phyloP scores from a whole-genome alignment of 2,113 vertebrate genomes.

The Gobio gobio region DNA sequence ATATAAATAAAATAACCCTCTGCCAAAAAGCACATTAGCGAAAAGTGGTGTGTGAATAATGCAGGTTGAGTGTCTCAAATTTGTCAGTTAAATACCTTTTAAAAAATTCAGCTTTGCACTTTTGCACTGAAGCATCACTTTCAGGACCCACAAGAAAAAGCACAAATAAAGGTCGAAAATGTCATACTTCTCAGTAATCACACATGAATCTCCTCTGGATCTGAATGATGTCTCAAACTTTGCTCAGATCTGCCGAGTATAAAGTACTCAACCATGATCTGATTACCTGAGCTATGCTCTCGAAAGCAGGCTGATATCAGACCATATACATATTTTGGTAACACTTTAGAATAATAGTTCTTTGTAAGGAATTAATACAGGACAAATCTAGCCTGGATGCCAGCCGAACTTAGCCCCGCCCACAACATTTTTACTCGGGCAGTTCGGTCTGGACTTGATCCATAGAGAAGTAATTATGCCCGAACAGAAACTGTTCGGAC shows the following conservation, averaged over 20 bases:
- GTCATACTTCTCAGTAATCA: neutral
- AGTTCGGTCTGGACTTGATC: too few relatives aligned
- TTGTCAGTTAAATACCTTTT: conserved; percentile 9
- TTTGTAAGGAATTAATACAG: too few relatives aligned
- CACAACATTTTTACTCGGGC: too few relatives aligned
- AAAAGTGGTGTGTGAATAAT: conserved; percentile 26
- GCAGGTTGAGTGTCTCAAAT: conserved; percentile 27
- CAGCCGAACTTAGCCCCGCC: too few relatives aligned
- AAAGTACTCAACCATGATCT: neutral
- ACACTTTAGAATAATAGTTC: too few relatives aligned
- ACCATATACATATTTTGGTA: neutral
- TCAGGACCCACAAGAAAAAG: neutral
- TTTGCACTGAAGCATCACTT: neutral
- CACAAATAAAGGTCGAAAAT: too few relatives aligned
- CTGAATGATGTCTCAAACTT: neutral
- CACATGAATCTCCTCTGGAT: neutral
- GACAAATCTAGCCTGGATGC: too few relatives aligned
- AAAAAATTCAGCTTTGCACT: neutral
- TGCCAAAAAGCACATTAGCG: neutral
- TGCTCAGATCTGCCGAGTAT: neutral
- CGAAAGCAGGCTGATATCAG: neutral
- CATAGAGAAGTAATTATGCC: too few relatives aligned
- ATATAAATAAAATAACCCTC: neutral
- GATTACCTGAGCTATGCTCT: neutral
- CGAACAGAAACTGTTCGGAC: too few relatives aligned